Conservation (phyloP, 2,797 vertebrate genomes). For the Poliocrania exsul region DNA sequence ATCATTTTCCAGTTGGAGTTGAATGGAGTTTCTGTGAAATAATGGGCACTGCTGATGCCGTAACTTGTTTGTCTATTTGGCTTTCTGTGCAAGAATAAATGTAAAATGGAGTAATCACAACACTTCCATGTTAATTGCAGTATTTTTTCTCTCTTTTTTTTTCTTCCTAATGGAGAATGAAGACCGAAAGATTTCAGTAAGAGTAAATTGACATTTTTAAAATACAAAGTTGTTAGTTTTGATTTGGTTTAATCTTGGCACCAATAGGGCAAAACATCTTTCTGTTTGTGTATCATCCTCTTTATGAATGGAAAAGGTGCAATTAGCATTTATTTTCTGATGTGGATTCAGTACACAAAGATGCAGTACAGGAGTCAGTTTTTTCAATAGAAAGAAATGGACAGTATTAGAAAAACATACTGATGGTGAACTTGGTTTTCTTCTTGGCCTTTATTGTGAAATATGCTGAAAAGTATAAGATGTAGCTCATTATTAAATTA, state of each 20-base stretch:
- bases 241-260: neutral
- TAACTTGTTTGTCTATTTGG: neutral
- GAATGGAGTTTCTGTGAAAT: neutral
- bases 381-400: neutral
- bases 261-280: neutral
- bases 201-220: neutral
- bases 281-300: neutral
- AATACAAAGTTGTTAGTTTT: neutral
- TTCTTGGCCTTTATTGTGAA: neutral
- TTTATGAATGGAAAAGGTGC: neutral
- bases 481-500: neutral
- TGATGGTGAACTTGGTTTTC: neutral
- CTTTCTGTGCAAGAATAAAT: conserved; percentile 7
- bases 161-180: neutral
- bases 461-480: neutral
- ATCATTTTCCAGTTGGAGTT: neutral
- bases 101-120: neutral
- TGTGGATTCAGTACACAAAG: neutral
- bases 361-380: neutral
- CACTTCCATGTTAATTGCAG: neutral
- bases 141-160: neutral
- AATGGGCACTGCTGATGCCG: neutral
- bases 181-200: neutral
- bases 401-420: neutral
- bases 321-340: neutral